Conservation (phyloP, 2,888 invertebrate genomes). For the Sesamia inferens region DNA sequence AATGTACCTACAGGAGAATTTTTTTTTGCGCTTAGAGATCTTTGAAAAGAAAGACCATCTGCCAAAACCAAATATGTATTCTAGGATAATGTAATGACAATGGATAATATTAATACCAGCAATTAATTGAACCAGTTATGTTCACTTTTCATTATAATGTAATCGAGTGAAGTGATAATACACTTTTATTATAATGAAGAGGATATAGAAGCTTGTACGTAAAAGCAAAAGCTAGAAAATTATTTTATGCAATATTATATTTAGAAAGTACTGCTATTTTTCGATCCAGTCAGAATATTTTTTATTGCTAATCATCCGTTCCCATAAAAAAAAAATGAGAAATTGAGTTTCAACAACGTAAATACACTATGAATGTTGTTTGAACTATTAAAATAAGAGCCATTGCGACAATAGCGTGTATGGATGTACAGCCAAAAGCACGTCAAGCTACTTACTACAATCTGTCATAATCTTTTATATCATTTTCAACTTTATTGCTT, state of each 20-base stretch:
- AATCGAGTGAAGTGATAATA: constrained; percentile 12
- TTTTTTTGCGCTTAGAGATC: background rate
- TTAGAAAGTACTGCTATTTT: background rate
- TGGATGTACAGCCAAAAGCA: no score
- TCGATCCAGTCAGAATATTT: background rate
- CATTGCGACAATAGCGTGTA: background rate
- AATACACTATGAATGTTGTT: background rate
- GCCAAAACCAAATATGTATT: background rate
- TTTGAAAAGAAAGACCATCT: background rate
- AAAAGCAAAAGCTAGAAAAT: background rate
- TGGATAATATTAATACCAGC: background rate
- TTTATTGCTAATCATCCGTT: background rate
- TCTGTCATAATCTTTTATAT: no score
- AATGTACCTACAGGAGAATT: no score
- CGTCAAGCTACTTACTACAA: no score
- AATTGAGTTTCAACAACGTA: background rate
- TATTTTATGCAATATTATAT: background rate
- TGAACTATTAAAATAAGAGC: background rate
- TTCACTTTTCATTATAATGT: constrained; percentile 12
- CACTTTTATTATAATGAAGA: constrained; percentile 17
- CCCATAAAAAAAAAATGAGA: background rate
- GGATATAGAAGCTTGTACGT: constrained; percentile 10
- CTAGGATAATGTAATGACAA: background rate
- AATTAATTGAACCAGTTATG: no score
- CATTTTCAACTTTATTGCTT: no score